phyloP scores from a whole-genome alignment of 2,888 invertebrate species.

The Synanthedon tipuliformis region DNA sequence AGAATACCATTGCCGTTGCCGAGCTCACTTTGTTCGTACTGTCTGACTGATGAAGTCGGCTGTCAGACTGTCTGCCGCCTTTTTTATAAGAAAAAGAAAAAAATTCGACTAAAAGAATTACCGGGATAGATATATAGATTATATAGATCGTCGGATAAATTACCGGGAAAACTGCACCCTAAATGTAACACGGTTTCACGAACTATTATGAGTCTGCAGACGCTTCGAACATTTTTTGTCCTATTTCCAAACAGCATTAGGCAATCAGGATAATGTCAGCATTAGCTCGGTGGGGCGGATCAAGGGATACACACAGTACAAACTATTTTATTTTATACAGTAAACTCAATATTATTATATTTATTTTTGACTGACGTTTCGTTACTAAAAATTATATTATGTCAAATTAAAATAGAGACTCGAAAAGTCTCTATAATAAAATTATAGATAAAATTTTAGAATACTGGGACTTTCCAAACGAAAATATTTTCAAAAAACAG shows the following conservation, averaged over 20 bases:
- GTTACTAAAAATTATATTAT: background rate
- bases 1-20: no score
- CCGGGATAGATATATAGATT: no score
- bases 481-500: no score
- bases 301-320: background rate
- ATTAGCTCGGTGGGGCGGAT: background rate
- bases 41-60: no score
- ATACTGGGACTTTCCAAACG: no score
- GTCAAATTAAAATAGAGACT: background rate
- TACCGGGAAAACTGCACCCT: background rate
- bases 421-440: no score
- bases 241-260: constrained; percentile 3
- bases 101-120: no score
- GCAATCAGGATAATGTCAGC: constrained; percentile 5
- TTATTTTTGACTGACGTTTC: background rate
- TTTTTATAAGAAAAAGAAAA: no score
- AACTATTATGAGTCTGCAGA: background rate
- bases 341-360: background rate
- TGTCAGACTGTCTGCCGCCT: no score
- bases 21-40: no score
- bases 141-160: no score
- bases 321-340: background rate
- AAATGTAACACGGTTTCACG: background rate
- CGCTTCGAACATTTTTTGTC: background rate
- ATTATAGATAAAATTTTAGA: no score